Conservation (phyloP, 2,888 invertebrate genomes). For the Hermaeophaga mercurialis region DNA sequence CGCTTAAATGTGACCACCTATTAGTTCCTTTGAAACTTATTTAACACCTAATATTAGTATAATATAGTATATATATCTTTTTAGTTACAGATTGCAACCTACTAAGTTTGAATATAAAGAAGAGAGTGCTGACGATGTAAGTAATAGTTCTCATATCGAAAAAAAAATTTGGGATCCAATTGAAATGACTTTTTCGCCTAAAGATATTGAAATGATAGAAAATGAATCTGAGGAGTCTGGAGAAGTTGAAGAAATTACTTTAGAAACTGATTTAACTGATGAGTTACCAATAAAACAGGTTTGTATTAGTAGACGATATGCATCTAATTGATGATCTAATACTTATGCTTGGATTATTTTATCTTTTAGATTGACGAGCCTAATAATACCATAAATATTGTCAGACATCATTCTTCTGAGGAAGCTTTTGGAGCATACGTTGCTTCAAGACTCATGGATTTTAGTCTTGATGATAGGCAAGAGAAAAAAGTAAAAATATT, state of each 20-base stretch:
- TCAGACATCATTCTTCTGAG: constrained; percentile 26
- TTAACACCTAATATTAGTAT: too few species aligned
- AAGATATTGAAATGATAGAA: constrained; percentile 24
- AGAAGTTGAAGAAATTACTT: constrained; percentile 23
- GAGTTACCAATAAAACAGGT: constrained; percentile 18
- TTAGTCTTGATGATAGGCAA: constrained; percentile 23
- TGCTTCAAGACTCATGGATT: constrained; percentile 26
- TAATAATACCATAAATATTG: constrained; percentile 13
- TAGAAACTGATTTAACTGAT: not conserved
- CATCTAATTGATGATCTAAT: not conserved
- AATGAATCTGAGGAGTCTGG: constrained; percentile 19
- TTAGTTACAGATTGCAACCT: not conserved
- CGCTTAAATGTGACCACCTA: too few species aligned
- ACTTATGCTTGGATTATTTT: too few species aligned
- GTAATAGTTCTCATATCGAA: not conserved
- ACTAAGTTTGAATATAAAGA: not conserved
- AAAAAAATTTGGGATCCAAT: constrained; percentile 20
- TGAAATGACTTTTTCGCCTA: constrained; percentile 17
- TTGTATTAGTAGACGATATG: too few species aligned
- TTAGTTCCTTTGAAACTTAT: too few species aligned
- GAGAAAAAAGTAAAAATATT: constrained; percentile 29
- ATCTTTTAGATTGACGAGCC: constrained; percentile 5
- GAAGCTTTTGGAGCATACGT: constrained; percentile 31
- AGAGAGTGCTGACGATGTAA: not conserved
- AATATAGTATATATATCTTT: too few species aligned